phyloP scores from a whole-genome alignment of 53 echinoderm and acorn worm genomes.

The Patiria pectinifera region DNA sequence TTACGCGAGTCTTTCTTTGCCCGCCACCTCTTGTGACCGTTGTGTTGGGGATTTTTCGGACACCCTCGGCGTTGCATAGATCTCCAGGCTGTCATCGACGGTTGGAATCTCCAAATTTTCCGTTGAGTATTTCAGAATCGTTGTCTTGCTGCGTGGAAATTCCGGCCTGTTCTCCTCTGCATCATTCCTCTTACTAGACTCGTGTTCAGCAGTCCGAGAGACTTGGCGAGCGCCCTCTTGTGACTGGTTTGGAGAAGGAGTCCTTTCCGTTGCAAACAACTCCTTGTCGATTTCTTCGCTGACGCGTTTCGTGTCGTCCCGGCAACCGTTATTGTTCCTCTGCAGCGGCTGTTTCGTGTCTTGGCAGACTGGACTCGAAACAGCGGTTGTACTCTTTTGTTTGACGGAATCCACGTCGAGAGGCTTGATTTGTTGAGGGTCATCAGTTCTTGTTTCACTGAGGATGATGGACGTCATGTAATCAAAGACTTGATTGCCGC shows the following conservation, averaged over 20 bases:
- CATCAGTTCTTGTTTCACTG: not conserved
- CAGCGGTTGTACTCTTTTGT: not conserved
- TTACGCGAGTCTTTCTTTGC: conserved; percentile 17
- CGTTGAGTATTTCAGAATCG: conserved; percentile 81
- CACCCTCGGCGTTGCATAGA: conserved; percentile 70
- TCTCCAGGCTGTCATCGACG: conserved; percentile 86
- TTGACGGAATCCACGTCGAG: not conserved
- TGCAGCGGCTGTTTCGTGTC: conserved; percentile 20
- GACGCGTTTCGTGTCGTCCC: not conserved
- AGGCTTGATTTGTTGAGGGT: not conserved
- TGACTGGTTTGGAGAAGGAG: not conserved
- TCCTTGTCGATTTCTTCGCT: conserved; percentile 60
- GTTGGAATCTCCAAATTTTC: conserved; percentile 79
- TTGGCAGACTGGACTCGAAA: not conserved
- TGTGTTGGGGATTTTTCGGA: conserved; percentile 53
- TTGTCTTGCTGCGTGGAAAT: conserved; percentile 78
- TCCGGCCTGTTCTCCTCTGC: conserved; percentile 6
- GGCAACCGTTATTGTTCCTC: conserved; percentile 40
- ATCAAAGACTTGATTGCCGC: conserved; percentile 97
- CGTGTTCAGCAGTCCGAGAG: not conserved
- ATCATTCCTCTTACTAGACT: not conserved
- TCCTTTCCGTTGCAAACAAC: conserved; percentile 49
- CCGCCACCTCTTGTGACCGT: not conserved
- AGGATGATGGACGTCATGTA: conserved; percentile 76
- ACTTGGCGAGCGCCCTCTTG: not conserved